Percentiles rank a stretch among this genome's conserved stretches.
Conservation (phyloP, 2,113 vertebrate species). For the Mormoops blainvillei region DNA sequence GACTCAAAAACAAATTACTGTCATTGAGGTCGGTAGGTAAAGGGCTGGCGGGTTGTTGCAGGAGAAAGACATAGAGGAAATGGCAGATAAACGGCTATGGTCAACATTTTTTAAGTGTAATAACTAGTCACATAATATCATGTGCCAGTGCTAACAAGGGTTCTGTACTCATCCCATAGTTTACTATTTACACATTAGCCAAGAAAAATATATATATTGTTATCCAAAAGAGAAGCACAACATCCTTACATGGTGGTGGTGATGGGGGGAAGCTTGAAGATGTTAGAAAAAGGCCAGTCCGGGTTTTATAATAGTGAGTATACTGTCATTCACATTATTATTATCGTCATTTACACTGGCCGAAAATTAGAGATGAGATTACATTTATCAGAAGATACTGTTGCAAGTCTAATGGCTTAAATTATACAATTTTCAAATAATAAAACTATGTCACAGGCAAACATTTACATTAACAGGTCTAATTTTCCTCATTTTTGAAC, state of each 20-base stretch:
- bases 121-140: not conserved
- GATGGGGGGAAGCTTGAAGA: too few relatives aligned
- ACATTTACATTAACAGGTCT: not conserved
- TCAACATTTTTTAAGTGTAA: not conserved
- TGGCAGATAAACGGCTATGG: not conserved
- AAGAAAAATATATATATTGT: not conserved
- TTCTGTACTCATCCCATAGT: not conserved
- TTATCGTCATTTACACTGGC: not conserved
- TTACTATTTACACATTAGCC: not conserved
- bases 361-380: not conserved
- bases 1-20: not conserved
- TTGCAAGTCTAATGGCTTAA: not conserved
- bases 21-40: not conserved
- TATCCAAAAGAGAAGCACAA: not conserved
- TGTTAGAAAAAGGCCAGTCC: not conserved
- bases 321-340: not conserved
- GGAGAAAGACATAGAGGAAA: not conserved
- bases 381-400: not conserved
- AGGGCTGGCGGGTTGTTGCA: not conserved
- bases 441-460: not conserved
- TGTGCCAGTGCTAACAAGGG: not conserved
- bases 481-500: not conserved
- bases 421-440: not conserved
- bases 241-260: not conserved
- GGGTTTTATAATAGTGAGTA: not conserved